These are phyloP conservation scores for Notamacropus eugenii DNA, from an alignment of 2,797 vertebrate species.

Conservation along the genomic window DNA sequence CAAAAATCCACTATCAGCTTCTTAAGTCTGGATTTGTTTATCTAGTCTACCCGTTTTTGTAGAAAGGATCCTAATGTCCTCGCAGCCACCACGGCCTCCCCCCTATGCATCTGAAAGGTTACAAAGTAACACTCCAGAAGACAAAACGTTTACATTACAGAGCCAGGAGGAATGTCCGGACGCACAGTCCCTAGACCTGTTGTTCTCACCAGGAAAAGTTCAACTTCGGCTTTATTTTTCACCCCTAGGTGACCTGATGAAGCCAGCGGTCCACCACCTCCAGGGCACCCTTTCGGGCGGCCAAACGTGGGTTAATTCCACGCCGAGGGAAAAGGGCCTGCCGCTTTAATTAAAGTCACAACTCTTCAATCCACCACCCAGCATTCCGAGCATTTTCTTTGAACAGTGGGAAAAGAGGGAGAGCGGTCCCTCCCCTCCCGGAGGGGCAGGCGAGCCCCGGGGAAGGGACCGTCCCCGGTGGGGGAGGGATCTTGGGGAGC, in stretches of 20 bases:
- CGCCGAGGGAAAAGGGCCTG: background rate
- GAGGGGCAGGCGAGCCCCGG: background rate
- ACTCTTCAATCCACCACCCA: background rate
- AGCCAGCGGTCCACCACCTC: background rate
- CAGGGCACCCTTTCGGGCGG: background rate
- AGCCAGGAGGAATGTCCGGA: background rate
- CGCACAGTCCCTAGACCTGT: background rate
- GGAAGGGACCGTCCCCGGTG: background rate
- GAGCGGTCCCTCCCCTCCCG: background rate
- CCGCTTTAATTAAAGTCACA: background rate
- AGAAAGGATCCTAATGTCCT: conserved; percentile 5
- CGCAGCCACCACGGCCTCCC: background rate
- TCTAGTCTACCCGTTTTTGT: background rate
- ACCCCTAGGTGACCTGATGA: background rate
- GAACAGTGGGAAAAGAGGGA: background rate
- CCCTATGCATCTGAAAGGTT: conserved; percentile 6
- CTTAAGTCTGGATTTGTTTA: background rate
- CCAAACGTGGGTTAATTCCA: background rate
- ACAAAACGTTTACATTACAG: conserved; percentile 3
- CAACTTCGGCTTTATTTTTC: background rate
- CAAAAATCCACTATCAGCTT: conserved; percentile 1
- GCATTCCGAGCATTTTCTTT: background rate
- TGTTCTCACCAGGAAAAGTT: background rate
- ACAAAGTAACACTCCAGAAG: background rate
- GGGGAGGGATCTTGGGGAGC: too few species aligned